These are phyloP conservation scores for Lamprotornis superbus DNA, from an alignment of 2,113 vertebrate species.

Conservation along the genomic window DNA sequence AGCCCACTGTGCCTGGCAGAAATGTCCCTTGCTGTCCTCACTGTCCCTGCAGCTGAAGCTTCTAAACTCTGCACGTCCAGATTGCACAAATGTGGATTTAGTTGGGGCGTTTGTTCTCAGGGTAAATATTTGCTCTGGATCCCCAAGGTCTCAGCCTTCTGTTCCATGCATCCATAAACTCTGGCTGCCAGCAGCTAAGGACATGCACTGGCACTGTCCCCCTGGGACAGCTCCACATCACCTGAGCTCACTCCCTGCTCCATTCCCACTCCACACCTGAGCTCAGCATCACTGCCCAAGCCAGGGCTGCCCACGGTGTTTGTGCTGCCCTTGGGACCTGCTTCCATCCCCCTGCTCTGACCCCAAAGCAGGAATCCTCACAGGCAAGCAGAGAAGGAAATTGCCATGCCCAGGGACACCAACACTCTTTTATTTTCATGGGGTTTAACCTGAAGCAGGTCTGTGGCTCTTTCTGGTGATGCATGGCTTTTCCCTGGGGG, in stretches of 20 bases:
- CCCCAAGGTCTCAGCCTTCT: background rate
- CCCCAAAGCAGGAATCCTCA: rapidly evolving
- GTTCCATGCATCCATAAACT: background rate
- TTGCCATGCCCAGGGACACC: background rate
- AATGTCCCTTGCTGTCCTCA: background rate
- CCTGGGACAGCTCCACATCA: background rate
- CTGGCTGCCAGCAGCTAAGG: background rate
- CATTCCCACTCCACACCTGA: rapidly evolving
- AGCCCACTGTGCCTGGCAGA: background rate
- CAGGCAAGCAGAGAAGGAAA: background rate
- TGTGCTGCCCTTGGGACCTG: background rate
- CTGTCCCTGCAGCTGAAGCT: background rate
- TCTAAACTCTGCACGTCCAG: background rate
- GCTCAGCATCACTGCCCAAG: rapidly evolving
- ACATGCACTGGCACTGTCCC: background rate
- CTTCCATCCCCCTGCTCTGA: background rate
- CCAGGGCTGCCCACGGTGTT: background rate
- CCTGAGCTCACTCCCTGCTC: background rate
- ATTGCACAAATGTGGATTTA: background rate
- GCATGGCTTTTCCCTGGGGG: background rate
- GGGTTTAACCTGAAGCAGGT: background rate
- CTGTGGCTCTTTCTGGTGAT: background rate
- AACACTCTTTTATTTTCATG: background rate
- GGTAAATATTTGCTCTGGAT: background rate
- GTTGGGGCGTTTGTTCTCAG: background rate